Evolutionary conservation across 1,140 invertebrate species (phyloP), one percentile per base, ranked within the genome.

Genomic region (Muscidifurax raptorellus): DNA sequence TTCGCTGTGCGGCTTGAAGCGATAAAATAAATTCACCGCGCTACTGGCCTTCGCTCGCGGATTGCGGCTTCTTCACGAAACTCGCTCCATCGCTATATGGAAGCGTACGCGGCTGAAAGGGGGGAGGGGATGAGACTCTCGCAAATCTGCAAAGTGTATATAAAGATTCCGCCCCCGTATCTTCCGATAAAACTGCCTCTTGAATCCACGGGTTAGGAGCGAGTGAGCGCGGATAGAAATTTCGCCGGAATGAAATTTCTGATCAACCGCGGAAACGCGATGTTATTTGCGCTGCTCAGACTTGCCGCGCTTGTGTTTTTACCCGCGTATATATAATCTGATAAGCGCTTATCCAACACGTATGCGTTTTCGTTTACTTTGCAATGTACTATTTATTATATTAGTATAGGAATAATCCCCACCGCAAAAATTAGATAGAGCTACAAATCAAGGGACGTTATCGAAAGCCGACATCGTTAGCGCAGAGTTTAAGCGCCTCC

Each of bases 1-100:
- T 92, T 91, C 88, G 88, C 52, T 30, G 6, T 15, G 47, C 13
- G 22, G 89, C 89, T 87, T 89, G 88, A 89, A 86, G 86, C 90
- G 90, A 90, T 91, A 89, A 91, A 91, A 91, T 91, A 90, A 92
- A 92, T 91, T 91, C 85, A 86, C 87, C 82, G 87, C 36, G 2
- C 66, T 69, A 59, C 86, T 85, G 89, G 87, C 85, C 88, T 64
- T 64, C 59, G 32, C 86, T 88, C 88, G 88, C 88, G 89, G 88
- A 90, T 90, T 89, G 88, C 89, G 85, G 85, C 86, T 86, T 80
- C 84, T 64, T 76, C 66, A 80, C 69, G 77, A 87, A 87, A 87
- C 87, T 88, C 85, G 18, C 36, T 40, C 36, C 36, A 59, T n/a
- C 18, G 52, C 52, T 7, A 1, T 1, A 7, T 22, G 22, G 4